A percentile compares a stretch with the other conserved stretches of the same genome.
These are phyloP conservation scores for Rhingia rostrata DNA, from an alignment of 2,888 invertebrate genomes.

Conservation along the genomic window DNA sequence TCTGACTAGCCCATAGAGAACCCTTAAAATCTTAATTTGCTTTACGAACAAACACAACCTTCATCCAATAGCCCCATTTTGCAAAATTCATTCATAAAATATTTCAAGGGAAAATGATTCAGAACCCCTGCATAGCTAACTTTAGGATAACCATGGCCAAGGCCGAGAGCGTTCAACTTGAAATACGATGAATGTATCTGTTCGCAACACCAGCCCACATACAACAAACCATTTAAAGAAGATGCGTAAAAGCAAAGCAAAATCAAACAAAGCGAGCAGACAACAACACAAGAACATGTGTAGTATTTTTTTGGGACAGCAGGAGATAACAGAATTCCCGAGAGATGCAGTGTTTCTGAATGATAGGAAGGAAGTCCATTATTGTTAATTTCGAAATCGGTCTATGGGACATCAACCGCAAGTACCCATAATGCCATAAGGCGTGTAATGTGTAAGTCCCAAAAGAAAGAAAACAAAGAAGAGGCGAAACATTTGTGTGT, in stretches of 20 bases:
- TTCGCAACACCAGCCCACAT: neutral
- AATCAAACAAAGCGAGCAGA: constrained; percentile 1
- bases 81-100: constrained; percentile 40
- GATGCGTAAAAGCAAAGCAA: constrained; percentile 24
- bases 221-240: neutral
- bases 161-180: constrained; percentile 38
- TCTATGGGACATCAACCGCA: neutral
- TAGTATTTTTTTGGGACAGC: neutral
- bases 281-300: neutral
- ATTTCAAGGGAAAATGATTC: constrained; percentile 2
- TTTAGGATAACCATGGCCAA: constrained; percentile 16
- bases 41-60: neutral
- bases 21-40: no score
- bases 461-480: no score
- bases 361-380: constrained; percentile 1
- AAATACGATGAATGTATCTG: constrained; percentile 1
- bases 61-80: neutral
- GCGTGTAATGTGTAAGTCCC: no score
- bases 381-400: neutral
- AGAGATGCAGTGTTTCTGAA: constrained; percentile 7
- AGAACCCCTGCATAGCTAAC: neutral
- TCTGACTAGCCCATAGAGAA: no score
- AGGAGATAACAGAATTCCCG: neutral
- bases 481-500: no score
- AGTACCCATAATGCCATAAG: neutral